Conservation (phyloP, 2,113 vertebrate genomes). For the Spheniscus mendiculus region DNA sequence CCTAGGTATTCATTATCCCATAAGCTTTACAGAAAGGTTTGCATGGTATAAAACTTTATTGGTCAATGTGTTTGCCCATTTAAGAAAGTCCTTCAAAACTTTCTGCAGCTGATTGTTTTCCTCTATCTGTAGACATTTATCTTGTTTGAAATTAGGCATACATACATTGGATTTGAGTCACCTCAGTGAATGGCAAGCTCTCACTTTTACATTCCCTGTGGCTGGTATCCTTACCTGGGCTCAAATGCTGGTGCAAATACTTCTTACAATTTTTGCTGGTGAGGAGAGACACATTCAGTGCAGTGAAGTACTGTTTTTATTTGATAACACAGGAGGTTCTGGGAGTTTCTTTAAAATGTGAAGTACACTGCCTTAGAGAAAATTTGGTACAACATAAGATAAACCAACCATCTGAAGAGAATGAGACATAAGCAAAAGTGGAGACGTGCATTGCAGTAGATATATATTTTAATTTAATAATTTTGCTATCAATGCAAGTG, state of each 20-base stretch:
- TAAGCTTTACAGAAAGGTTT: background rate
- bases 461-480: background rate
- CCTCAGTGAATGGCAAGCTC: background rate
- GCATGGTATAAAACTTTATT: background rate
- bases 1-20: background rate
- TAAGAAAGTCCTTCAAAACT: background rate
- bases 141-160: background rate
- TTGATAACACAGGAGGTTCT: background rate
- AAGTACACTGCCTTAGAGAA: background rate
- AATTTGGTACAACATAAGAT: background rate
- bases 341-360: background rate
- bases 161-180: background rate
- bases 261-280: background rate
- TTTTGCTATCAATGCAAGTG: background rate
- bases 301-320: background rate
- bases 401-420: background rate
- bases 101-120: background rate
- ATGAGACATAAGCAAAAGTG: background rate
- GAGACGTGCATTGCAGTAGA: background rate
- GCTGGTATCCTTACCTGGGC: background rate
- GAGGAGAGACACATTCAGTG: background rate
- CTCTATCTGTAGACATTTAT: background rate
- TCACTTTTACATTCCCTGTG: background rate
- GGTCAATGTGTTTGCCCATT: background rate
- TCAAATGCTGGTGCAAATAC: background rate